Conservation (phyloP, 1,140 invertebrate genomes). For the Drepana arcuata region DNA sequence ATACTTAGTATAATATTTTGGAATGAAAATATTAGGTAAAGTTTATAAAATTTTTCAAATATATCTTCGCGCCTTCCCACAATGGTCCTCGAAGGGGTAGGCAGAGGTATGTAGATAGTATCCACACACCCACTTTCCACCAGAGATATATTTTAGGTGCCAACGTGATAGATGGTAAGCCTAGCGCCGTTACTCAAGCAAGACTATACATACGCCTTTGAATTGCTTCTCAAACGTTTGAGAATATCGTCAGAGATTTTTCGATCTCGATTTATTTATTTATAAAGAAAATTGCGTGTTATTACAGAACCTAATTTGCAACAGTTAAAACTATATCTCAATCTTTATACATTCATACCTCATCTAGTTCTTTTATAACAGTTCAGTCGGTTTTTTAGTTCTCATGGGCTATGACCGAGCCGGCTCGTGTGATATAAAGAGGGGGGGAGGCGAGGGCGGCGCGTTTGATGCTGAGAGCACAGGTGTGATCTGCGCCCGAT, state of each 20-base stretch:
- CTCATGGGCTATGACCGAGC: conserved; percentile 49
- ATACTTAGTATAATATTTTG: not conserved
- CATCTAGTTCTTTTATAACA: conserved; percentile 22
- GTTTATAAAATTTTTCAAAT: not conserved
- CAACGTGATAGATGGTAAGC: too few species aligned
- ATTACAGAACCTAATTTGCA: not conserved
- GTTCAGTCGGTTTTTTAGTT: conserved; percentile 30
- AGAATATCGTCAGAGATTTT: not conserved
- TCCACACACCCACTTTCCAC: too few species aligned
- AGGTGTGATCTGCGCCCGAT: conserved; percentile 44
- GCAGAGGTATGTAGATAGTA: too few species aligned
- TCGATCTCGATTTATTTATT: not conserved
- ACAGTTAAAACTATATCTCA: not conserved
- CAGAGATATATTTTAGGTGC: too few species aligned
- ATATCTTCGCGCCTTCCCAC: too few species aligned
- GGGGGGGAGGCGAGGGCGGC: conserved; percentile 15
- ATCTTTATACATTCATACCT: conserved; percentile 6
- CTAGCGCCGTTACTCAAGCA: too few species aligned
- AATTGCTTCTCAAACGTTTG: too few species aligned
- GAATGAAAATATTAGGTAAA: not conserved
- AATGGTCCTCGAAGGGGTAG: too few species aligned
- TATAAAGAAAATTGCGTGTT: not conserved
- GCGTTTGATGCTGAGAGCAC: conserved; percentile 41
- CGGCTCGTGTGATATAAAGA: conserved; percentile 40
- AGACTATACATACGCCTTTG: too few species aligned